Base-by-base conservation (phyloP, 2,888 invertebrate species). In the Eupithecia vulgata region DNA sequence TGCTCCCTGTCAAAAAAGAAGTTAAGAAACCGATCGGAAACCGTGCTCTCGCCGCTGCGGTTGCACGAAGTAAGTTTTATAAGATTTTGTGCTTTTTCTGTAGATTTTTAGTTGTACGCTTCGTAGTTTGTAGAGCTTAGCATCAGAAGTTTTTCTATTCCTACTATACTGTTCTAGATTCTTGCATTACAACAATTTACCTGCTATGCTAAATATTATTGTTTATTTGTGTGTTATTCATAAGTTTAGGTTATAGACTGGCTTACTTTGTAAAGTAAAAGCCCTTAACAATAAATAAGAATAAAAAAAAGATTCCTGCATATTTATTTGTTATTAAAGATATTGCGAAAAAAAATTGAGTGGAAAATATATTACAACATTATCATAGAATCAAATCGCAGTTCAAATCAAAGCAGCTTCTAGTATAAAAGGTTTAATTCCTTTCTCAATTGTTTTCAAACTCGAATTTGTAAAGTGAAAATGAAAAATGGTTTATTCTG, bases 1-100 rank as follows among this genome's bases (percentile, higher is more conserved):
- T 74, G 35, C 74, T 42, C 40, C 62, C 61, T 17, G 52, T 64
- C 64, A 72, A 71, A 52, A 73, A 67, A 34, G 67, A 71, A 68
- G 72, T 17, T 37, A 72, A 30, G 71, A 71, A 72, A 65, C 30
- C 45, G 42, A 21, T 15, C n/a, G 10, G 13, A 35, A 72, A 70
- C 42, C 25, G 52, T 40, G 40, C 30, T 7, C 30, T 37, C 17
- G n/a, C 21, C 70, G 67, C 30, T n/a, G 57, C 57, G 12, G 59
- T 59, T 25, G 48, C 65, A 40, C 48, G 59, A 40, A 59, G 70
- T 72, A 75, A 75, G 67, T 52, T 30, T 37, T 5, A 21, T 15
- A 15, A 0, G 34, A n/a, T n/a, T 34, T 15, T 21, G 35, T 30
- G 61, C 17, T 68, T n/a, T 3, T 74, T 69, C 52, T 37, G 68